These are phyloP conservation scores for Elaphurus davidianus DNA, from an alignment of 2,113 vertebrate genomes.

Conservation along the genomic window DNA sequence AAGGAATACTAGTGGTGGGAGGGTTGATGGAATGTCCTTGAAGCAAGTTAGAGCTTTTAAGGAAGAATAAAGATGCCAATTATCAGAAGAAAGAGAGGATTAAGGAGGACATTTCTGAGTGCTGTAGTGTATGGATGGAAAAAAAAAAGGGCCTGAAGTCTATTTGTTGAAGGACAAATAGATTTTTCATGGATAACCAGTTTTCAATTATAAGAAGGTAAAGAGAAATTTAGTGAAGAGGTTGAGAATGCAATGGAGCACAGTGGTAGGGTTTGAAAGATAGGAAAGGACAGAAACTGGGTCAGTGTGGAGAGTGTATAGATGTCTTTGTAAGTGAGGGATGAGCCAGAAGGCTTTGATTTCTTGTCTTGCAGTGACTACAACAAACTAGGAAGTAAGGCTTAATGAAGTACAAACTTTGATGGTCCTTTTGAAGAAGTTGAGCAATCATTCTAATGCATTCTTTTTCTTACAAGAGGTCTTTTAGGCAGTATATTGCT, in stretches of 20 bases:
- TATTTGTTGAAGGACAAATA: not conserved
- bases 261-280: not conserved
- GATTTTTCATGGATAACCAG: not conserved
- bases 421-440: not conserved
- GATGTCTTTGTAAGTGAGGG: not conserved
- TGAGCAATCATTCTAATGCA: not conserved
- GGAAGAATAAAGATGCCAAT: not conserved
- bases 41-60: not conserved
- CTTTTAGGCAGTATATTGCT: not conserved
- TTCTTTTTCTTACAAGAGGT: not conserved
- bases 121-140: not conserved
- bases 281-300: not conserved
- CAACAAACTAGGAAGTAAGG: not conserved
- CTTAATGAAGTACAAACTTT: not conserved
- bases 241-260: not conserved
- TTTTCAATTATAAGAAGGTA: not conserved
- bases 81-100: not conserved
- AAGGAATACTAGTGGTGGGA: not conserved
- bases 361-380: not conserved
- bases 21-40: not conserved
- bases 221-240: not conserved
- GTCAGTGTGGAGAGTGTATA: not conserved
- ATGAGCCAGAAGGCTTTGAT: not conserved
- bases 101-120: not conserved
- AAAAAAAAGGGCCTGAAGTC: not conserved